A percentile compares a stretch with the other conserved stretches of the same genome.
These are phyloP conservation scores for Cyclargus thomasi DNA, from an alignment of 1,140 invertebrate genomes.

Conservation along the genomic window DNA sequence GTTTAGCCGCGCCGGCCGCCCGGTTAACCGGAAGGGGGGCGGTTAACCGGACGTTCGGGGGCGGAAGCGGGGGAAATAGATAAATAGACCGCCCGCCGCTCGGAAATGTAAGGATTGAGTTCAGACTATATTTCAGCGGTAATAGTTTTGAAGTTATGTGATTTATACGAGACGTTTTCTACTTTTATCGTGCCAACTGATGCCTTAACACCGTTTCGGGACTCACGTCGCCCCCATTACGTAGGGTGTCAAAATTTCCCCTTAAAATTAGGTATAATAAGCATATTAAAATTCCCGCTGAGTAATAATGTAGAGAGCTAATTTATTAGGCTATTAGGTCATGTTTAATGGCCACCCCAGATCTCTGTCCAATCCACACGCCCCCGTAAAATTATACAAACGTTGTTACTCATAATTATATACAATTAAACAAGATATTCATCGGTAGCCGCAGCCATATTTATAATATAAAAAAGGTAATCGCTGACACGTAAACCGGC, in stretches of 20 bases:
- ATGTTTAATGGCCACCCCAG: neutral
- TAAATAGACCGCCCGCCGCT: constrained; percentile 72
- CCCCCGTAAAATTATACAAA: neutral
- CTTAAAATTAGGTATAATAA: neutral
- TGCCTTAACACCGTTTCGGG: constrained; percentile 28
- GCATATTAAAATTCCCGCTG: neutral
- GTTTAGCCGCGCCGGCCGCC: constrained; percentile 71
- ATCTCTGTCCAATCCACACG: neutral
- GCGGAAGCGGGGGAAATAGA: constrained; percentile 73
- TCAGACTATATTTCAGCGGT: constrained; percentile 71
- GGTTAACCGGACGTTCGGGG: constrained; percentile 71
- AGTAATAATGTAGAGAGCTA: neutral
- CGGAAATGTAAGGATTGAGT: constrained; percentile 73
- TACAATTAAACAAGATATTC: constrained; percentile 45
- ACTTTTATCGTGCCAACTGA: constrained; percentile 41
- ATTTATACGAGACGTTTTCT: constrained; percentile 67
- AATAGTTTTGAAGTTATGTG: constrained; percentile 71
- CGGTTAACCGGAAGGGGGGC: constrained; percentile 73
- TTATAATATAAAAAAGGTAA: constrained; percentile 52
- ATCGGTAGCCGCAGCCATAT: constrained; percentile 33
- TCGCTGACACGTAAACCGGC: constrained; percentile 53
- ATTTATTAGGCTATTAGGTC: neutral
- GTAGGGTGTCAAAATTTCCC: neutral
- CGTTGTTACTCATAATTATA: constrained; percentile 28
- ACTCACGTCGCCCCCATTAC: constrained; percentile 44